A percentile compares a stretch with the other conserved stretches of the same genome.
Conservation (phyloP, 2,797 vertebrate genomes). For the Scarus forsteni region DNA sequence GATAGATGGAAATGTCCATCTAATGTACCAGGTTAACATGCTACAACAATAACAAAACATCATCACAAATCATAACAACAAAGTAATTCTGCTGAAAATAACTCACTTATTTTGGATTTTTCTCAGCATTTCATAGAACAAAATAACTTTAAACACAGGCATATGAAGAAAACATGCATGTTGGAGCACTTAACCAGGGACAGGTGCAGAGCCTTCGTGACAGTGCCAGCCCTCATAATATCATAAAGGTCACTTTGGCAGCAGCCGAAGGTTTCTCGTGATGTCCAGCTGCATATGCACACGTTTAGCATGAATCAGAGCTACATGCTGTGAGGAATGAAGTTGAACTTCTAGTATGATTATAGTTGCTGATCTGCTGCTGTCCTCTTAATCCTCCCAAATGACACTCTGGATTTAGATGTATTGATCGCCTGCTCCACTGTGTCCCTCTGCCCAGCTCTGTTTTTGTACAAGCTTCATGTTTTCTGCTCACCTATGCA, state of each 20-base stretch:
- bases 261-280: background rate
- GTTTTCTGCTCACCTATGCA: slow-evolving; percentile 57
- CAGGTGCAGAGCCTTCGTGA: too few species aligned
- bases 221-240: too few species aligned
- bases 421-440: slow-evolving; percentile 34
- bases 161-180: too few species aligned
- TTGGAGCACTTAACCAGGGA: too few species aligned
- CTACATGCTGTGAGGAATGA: slow-evolving; percentile 1
- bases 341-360: background rate
- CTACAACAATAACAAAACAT: too few species aligned
- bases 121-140: too few species aligned
- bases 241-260: slow-evolving; percentile 12
- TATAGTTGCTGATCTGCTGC: slow-evolving; percentile 11
- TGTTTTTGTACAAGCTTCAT: slow-evolving; percentile 48
- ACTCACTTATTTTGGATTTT: too few species aligned
- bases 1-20: too few species aligned
- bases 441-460: slow-evolving; percentile 10
- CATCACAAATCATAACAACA: too few species aligned
- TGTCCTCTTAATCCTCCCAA: slow-evolving; percentile 7
- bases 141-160: too few species aligned
- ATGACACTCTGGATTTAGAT: slow-evolving; percentile 32
- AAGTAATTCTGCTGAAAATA: too few species aligned
- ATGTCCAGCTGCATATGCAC: background rate
- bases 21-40: too few species aligned
- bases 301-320: background rate